These are phyloP conservation scores for Drosophila novamexicana DNA, from an alignment of 1,140 invertebrate species.

Conservation along the genomic window DNA sequence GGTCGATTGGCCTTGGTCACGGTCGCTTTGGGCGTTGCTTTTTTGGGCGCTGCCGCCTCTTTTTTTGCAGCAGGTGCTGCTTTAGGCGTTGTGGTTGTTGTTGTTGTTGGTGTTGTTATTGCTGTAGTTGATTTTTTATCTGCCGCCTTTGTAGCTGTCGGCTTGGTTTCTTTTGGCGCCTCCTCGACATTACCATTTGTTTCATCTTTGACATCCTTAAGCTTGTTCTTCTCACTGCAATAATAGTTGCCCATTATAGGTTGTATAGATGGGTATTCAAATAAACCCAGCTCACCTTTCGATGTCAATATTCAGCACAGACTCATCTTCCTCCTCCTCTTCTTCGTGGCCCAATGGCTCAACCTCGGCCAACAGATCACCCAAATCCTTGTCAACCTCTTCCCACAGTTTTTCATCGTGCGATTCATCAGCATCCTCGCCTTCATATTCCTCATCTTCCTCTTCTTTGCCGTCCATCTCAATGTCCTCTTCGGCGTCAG, in stretches of 20 bases:
- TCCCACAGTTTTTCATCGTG: constrained; percentile 90
- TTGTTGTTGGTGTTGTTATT: constrained; percentile 1
- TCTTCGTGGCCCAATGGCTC: constrained; percentile 87
- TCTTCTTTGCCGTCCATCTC: constrained; percentile 87
- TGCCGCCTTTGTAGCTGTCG: constrained; percentile 25
- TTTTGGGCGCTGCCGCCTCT: constrained; percentile 42
- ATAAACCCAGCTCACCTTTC: constrained; percentile 54
- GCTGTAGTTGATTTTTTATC: constrained; percentile 53
- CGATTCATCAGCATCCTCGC: constrained; percentile 84
- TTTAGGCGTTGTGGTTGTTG: constrained; percentile 33
- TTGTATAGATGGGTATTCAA: not conserved
- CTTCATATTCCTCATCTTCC: constrained; percentile 65
- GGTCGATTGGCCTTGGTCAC: constrained; percentile 50
- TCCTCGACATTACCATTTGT: constrained; percentile 53
- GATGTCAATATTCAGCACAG: constrained; percentile 85
- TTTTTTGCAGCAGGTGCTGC: constrained; percentile 18
- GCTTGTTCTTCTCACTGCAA: constrained; percentile 74
- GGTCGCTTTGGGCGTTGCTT: constrained; percentile 49
- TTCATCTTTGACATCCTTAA: constrained; percentile 67
- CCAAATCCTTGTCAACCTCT: constrained; percentile 90
- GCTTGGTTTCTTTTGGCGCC: constrained; percentile 43
- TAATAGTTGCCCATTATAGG: constrained; percentile 7
- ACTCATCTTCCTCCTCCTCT: constrained; percentile 90
- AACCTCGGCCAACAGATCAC: constrained; percentile 88
- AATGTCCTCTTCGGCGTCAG: constrained; percentile 55